These are phyloP conservation scores for Drosophila willistoni DNA, from an alignment of 1,140 invertebrate genomes.

Conservation along the genomic window DNA sequence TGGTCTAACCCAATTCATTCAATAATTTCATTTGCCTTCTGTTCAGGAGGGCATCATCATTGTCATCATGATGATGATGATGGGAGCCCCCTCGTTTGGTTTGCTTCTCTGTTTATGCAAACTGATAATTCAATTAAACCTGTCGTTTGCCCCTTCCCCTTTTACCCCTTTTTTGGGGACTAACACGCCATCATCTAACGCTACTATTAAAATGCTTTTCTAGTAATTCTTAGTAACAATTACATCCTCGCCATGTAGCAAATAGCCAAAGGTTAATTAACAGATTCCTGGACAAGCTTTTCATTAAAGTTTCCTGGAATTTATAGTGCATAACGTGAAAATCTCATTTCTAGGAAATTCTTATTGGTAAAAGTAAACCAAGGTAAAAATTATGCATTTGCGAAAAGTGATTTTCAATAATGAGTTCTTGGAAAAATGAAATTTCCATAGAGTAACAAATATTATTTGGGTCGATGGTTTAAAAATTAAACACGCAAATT, in stretches of 20 bases:
- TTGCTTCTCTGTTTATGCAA: constrained; percentile 42
- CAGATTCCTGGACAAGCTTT: neutral
- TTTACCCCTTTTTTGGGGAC: neutral
- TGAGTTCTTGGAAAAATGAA: neutral
- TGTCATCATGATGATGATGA: neutral
- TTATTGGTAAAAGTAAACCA: too few species aligned
- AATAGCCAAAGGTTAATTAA: neutral
- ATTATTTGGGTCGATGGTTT: too few species aligned
- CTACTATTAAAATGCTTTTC: neutral
- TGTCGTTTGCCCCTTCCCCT: constrained; percentile 21
- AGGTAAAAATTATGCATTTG: too few species aligned
- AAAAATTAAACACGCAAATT: neutral
- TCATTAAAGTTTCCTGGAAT: neutral
- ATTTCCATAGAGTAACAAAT: neutral
- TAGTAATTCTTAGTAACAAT: constrained; percentile 26
- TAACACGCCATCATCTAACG: neutral
- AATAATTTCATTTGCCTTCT: constrained; percentile 70
- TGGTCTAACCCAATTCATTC: constrained; percentile 69
- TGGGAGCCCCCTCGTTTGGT: neutral
- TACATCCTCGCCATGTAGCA: too few species aligned
- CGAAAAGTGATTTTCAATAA: neutral
- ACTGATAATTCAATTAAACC: constrained; percentile 75
- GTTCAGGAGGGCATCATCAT: constrained; percentile 19
- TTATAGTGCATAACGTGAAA: neutral
- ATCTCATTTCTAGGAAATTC: too few species aligned